Percentiles rank a stretch among this genome's conserved stretches.
These are phyloP conservation scores for Xyliphius kryptos DNA, from an alignment of 2,113 vertebrate genomes.

Conservation along the genomic window DNA sequence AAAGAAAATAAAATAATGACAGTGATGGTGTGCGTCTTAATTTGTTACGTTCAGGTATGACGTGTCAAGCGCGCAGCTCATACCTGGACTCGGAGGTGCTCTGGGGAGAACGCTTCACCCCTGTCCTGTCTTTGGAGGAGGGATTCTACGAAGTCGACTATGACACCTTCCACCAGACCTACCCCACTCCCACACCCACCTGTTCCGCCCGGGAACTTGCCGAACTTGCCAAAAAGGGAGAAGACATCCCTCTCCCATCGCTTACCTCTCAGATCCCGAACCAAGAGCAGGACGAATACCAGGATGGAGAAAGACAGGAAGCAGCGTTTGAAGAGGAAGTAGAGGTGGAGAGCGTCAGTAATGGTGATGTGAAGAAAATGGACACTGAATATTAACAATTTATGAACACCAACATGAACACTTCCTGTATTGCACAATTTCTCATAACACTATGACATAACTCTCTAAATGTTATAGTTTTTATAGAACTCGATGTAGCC, in stretches of 20 bases:
- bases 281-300: not conserved
- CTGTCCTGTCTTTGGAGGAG: conserved; percentile 71
- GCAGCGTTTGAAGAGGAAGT: conserved; percentile 1
- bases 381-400: conserved; percentile 26
- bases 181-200: conserved; percentile 71
- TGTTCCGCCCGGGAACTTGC: conserved; percentile 70
- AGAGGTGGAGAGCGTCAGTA: conserved; percentile 41
- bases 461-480: too few species aligned
- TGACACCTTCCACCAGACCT: conserved; percentile 74
- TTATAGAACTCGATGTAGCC: too few species aligned
- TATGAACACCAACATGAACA: too few species aligned
- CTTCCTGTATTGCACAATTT: too few species aligned
- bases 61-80: conserved; percentile 75
- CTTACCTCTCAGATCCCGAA: conserved; percentile 20
- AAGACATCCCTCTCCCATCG: conserved; percentile 40
- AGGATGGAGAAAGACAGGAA: conserved; percentile 7
- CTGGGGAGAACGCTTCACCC: conserved; percentile 76
- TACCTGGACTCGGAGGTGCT: conserved; percentile 75
- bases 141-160: conserved; percentile 80
- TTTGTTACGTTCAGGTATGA: conserved; percentile 76
- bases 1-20: too few species aligned
- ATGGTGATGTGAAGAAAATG: conserved; percentile 45
- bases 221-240: conserved; percentile 49
- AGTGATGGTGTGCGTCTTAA: too few species aligned
- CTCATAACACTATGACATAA: too few species aligned